Conservation (phyloP, 64 coral and sea anemone species). For the Trachythela sp. region DNA sequence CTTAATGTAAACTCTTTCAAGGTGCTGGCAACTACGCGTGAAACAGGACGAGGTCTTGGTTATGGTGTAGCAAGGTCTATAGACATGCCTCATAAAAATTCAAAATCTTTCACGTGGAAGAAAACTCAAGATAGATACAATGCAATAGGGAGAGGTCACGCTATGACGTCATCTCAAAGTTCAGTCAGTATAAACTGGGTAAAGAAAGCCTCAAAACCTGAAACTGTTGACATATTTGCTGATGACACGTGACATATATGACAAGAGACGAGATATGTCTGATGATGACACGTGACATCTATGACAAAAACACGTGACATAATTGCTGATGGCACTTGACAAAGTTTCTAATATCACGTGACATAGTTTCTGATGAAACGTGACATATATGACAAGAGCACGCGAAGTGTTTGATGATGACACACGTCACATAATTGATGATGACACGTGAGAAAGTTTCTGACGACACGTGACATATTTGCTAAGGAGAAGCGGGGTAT, state of each 20-base stretch:
- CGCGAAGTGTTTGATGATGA: too few species aligned
- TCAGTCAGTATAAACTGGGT: not conserved
- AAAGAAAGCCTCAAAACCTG: not conserved
- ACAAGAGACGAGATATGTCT: too few species aligned
- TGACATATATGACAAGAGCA: not conserved
- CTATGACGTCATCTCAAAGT: not conserved
- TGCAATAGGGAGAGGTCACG: not conserved
- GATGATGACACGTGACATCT: not conserved
- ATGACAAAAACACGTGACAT: not conserved
- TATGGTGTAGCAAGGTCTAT: not conserved
- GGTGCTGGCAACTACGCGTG: not conserved
- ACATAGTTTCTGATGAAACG: not conserved
- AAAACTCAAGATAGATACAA: constrained; percentile 3
- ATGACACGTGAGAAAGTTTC: too few species aligned
- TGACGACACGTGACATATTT: constrained; percentile 1
- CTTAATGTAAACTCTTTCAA: not conserved
- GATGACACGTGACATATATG: not conserved
- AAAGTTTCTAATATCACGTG: too few species aligned
- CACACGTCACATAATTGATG: too few species aligned
- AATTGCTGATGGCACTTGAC: too few species aligned
- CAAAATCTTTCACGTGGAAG: not conserved
- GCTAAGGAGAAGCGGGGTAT: not conserved
- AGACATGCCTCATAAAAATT: not conserved
- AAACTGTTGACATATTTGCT: constrained; percentile 10
- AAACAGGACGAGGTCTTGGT: not conserved